Evolutionary conservation across 2,797 vertebrate genomes (phyloP).

Genomic region (Rhinoraja longicauda): DNA sequence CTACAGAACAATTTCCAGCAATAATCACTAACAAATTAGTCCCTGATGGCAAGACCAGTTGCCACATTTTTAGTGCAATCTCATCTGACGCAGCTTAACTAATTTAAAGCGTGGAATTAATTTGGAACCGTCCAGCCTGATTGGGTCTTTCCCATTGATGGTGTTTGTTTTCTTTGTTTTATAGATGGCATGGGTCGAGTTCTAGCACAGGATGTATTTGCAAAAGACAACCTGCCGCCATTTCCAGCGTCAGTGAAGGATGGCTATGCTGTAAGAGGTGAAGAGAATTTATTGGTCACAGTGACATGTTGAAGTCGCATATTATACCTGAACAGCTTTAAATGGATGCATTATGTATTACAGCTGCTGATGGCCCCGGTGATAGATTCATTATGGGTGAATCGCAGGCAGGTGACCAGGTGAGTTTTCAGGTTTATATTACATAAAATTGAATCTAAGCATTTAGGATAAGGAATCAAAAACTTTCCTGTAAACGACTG

Average conservation of each 20-base stretch:
- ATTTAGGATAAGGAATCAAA: background rate
- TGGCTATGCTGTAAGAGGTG: constrained; percentile 95
- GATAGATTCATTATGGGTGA: constrained; percentile 98
- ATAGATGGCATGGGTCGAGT: constrained; percentile 94
- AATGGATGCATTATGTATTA: constrained; percentile 39
- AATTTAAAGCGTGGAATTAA: background rate
- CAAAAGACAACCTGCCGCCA: constrained; percentile 97
- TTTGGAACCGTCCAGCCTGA: too few species aligned
- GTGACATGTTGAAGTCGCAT: constrained; percentile 39
- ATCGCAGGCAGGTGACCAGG: constrained; percentile 96
- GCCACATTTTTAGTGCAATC: background rate
- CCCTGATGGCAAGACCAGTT: background rate
- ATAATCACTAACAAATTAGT: background rate
- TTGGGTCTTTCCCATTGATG: background rate
- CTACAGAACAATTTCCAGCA: background rate
- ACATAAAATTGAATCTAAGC: background rate
- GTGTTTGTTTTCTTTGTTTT: constrained; percentile 42
- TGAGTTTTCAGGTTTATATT: constrained; percentile 52
- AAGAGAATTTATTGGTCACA: constrained; percentile 45
- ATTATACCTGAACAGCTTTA: background rate
- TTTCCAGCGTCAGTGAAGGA: constrained; percentile 97
- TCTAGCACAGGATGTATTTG: constrained; percentile 96
- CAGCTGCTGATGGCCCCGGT: constrained; percentile 94
- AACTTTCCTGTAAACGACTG: background rate
- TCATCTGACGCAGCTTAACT: background rate